Evolutionary conservation across 2,113 vertebrate genomes (phyloP).

Genomic region (Bombycilla garrulus): DNA sequence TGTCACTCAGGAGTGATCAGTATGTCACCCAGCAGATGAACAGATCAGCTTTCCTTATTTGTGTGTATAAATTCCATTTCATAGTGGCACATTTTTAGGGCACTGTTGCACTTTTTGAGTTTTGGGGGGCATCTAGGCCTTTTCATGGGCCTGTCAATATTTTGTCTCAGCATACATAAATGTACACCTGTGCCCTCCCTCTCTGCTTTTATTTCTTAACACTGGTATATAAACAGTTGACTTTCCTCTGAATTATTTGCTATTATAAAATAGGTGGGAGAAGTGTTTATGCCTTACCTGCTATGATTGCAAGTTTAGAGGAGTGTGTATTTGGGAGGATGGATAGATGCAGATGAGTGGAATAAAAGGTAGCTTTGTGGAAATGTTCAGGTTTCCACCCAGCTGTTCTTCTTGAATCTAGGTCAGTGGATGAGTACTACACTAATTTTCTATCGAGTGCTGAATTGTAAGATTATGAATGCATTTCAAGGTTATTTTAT

Average conservation of each 20-base stretch:
- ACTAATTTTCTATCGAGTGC: not conserved
- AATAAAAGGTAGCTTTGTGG: not conserved
- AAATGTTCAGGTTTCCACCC: not conserved
- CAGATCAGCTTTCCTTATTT: conserved; percentile 32
- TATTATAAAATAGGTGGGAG: not conserved
- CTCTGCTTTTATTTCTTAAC: not conserved
- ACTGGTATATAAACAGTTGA: not conserved
- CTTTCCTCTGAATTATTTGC: not conserved
- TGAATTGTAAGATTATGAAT: not conserved
- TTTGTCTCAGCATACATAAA: not conserved
- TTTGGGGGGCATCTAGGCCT: not conserved
- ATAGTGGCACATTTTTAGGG: not conserved
- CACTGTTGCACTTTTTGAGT: not conserved
- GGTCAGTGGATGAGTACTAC: not conserved
- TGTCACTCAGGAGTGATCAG: conserved; percentile 35
- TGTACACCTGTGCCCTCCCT: not conserved
- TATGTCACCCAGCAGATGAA: conserved; percentile 45
- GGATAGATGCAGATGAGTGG: not conserved
- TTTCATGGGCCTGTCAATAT: not conserved
- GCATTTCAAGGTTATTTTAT: not conserved
- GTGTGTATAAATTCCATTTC: conserved; percentile 31
- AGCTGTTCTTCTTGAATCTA: not conserved
- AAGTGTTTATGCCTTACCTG: not conserved
- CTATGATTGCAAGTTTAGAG: not conserved
- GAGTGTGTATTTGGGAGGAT: not conserved